A percentile compares a stretch with the other conserved stretches of the same genome.
These are phyloP conservation scores for Geothlypis trichas DNA, from an alignment of 2,113 vertebrate species.

Conservation along the genomic window DNA sequence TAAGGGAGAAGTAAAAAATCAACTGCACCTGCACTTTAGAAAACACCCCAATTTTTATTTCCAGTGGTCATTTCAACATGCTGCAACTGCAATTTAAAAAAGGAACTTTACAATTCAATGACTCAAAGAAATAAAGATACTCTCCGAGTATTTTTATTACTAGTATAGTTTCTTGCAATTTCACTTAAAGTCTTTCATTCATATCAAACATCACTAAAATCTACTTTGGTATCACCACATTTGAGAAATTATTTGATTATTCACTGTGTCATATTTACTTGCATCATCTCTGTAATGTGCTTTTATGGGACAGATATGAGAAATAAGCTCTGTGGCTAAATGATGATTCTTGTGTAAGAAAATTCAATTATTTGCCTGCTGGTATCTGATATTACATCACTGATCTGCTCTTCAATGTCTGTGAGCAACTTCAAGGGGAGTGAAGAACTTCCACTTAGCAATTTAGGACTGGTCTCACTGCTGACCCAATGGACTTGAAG, in stretches of 20 bases:
- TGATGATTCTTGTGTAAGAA: not conserved
- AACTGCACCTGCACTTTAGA: not conserved
- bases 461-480: not conserved
- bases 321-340: not conserved
- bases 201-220: not conserved
- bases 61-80: not conserved
- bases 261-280: not conserved
- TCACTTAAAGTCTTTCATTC: not conserved
- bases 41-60: not conserved
- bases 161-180: not conserved
- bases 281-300: not conserved
- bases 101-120: slow-evolving; percentile 1
- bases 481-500: not conserved
- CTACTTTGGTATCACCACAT: not conserved
- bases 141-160: not conserved
- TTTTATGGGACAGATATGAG: not conserved
- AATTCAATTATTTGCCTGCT: not conserved
- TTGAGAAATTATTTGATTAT: not conserved
- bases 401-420: not conserved
- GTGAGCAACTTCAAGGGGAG: not conserved
- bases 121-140: not conserved
- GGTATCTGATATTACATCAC: not conserved
- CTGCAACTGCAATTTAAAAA: not conserved
- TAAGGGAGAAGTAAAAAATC: not conserved
- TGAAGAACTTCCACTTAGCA: not conserved